Base-by-base conservation (phyloP, 1,140 invertebrate genomes). In the Holotrichia oblita region DNA sequence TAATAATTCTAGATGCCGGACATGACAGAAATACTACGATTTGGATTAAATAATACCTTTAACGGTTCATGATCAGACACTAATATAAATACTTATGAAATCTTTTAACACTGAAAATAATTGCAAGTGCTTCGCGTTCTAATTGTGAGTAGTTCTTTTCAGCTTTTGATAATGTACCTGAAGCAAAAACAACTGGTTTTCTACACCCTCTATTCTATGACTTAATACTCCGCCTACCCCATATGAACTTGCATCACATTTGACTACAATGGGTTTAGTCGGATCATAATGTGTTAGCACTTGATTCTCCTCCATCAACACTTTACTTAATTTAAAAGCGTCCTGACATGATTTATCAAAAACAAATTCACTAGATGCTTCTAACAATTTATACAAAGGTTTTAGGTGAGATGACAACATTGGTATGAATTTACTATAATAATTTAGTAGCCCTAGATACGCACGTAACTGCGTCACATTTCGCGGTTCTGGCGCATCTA, bases 41-140 rank as follows among this genome's bases (percentile, higher is more conserved):
- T 20, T 24, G 76, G 22, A 20, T 77, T 77, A 34, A 78, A 78
- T 24, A 78, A 40, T 17, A 72, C 42, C 42, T 73, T 78, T 72
- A 78, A 27, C 0, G 59, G 14, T 61, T 61, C 48, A 77, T 77
- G 48, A 77, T 77, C 76, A 3, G 10, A 34, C 4, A 61, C 40
- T 40, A 77, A 40, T 77, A 61, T 64, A 59, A 77, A 77, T 61
- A 14, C 2, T 40, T 22, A 73, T 34, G 10, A 41, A 34, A 73
- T 40, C 80, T 72, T 81, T 80, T 84, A 83, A 87, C 87, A 85
- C 87, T 85, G 84, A 82, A 83, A 79, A 76, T 81, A 9, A 85
- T 83, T 6, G 83, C 81, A 10, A 85, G 24, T 0, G 82, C 84
- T 77, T 86, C 83, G 34, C 79, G 77, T 6, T 85, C 83, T n/a